Conservation (phyloP, 2,797 vertebrate genomes). For the Coluber constrictor region DNA sequence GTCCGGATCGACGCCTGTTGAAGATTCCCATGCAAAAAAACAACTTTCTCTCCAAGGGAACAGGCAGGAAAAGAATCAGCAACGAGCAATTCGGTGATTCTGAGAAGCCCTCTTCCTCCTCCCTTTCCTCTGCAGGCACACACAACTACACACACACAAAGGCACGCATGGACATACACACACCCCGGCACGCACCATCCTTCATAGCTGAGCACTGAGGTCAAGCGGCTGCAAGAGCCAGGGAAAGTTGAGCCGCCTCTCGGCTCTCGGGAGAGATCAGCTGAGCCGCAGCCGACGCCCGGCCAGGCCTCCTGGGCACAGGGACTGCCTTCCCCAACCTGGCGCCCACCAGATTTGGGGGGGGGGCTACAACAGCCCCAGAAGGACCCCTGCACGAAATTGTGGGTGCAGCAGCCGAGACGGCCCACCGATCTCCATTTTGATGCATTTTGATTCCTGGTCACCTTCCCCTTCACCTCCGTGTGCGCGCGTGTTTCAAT, state of each 20-base stretch:
- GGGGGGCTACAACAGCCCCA: not conserved
- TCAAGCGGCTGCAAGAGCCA: slow-evolving; percentile 8
- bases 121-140: not conserved
- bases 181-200: not conserved
- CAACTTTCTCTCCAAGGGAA: not conserved
- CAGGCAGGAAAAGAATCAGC: not conserved
- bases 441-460: not conserved
- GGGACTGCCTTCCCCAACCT: not conserved
- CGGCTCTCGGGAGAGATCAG: slow-evolving; percentile 39
- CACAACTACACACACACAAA: too few relatives aligned
- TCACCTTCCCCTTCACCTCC: too few relatives aligned
- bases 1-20: not conserved
- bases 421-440: not conserved
- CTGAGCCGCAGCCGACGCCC: not conserved
- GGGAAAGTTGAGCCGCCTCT: not conserved
- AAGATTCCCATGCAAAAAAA: not conserved
- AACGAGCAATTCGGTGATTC: not conserved
- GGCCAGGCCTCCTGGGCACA: not conserved
- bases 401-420: too few relatives aligned
- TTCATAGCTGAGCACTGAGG: slow-evolving; percentile 44
- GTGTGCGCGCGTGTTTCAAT: too few relatives aligned
- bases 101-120: not conserved
- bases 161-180: not conserved
- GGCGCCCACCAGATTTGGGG: not conserved
- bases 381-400: too few relatives aligned